Percentiles rank a stretch among this genome's conserved stretches.
Evolutionary conservation across 2,113 vertebrate genomes (phyloP).

Genomic region (Dromaius novaehollandiae): DNA sequence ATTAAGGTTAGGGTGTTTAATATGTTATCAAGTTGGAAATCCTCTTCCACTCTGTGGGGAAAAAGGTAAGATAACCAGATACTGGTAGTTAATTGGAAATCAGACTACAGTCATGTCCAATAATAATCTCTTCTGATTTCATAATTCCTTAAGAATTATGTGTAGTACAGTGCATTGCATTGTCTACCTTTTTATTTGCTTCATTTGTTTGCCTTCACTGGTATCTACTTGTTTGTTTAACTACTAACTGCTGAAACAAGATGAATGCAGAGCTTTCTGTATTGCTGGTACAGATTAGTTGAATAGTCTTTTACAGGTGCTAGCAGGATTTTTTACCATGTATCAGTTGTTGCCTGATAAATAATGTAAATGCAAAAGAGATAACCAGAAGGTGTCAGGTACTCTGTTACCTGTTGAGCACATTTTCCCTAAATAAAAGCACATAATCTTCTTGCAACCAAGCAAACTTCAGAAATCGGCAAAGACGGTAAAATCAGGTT

Average conservation of each 20-base stretch:
- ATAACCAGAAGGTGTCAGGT: not conserved
- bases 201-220: not conserved
- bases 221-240: not conserved
- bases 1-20: not conserved
- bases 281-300: not conserved
- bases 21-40: not conserved
- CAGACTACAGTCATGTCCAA: not conserved
- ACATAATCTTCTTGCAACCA: not conserved
- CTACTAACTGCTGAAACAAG: not conserved
- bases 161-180: not conserved
- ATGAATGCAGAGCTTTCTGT: not conserved
- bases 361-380: not conserved
- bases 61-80: not conserved
- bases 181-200: not conserved
- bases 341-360: accelerated
- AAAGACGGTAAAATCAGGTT: not conserved
- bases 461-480: not conserved
- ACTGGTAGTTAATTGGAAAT: not conserved
- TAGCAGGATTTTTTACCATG: not conserved
- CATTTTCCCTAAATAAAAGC: not conserved
- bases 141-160: not conserved
- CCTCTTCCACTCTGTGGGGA: not conserved
- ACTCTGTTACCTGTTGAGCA: accelerated
- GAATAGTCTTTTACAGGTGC: not conserved
- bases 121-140: not conserved